phyloP scores from a whole-genome alignment of 2,113 vertebrate genomes.

The Actenoides lindsayi region DNA sequence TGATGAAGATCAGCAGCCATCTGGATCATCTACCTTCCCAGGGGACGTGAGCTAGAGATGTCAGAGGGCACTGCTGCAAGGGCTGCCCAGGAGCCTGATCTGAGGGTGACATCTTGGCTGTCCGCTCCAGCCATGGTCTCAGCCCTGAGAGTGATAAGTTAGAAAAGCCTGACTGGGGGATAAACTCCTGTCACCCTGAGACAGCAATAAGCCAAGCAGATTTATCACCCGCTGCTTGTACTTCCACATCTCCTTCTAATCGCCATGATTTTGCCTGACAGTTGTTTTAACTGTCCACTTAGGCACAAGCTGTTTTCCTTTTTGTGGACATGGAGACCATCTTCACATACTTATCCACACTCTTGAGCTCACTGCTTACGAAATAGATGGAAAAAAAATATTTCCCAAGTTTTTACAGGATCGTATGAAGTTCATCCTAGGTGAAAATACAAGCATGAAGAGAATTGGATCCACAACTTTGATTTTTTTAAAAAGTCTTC shows the following conservation, averaged over 20 bases:
- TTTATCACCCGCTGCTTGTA: neutral
- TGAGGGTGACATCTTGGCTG: neutral
- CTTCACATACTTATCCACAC: neutral
- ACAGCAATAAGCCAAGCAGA: neutral
- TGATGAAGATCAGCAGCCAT: accelerated
- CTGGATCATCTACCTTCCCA: neutral
- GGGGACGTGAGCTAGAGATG: neutral
- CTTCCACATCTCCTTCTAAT: neutral
- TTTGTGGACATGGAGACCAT: neutral
- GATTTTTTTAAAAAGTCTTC: neutral
- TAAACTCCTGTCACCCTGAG: neutral
- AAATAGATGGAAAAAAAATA: neutral
- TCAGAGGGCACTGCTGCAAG: neutral
- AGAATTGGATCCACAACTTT: neutral
- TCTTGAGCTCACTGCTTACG: neutral
- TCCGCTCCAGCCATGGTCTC: neutral
- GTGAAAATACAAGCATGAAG: neutral
- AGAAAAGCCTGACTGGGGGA: neutral
- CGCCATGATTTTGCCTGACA: neutral
- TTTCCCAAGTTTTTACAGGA: neutral
- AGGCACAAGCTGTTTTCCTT: neutral
- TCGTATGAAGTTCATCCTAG: neutral
- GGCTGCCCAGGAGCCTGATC: neutral
- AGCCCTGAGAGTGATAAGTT: neutral
- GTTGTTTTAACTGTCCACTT: neutral